phyloP scores from a whole-genome alignment of 2,888 invertebrate species.

The Rutpela maculata region DNA sequence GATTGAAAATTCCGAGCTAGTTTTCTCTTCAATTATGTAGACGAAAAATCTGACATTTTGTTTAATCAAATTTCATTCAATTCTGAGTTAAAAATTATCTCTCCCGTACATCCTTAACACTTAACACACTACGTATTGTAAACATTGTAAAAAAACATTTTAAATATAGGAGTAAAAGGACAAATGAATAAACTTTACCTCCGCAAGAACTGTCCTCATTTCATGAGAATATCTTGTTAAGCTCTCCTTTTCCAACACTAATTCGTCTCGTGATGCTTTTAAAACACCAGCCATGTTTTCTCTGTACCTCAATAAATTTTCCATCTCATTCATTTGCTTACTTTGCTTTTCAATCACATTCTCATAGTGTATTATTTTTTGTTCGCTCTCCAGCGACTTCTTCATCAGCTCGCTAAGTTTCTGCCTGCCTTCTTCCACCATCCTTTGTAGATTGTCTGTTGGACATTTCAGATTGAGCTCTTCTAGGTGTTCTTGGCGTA shows the following conservation, averaged over 20 bases:
- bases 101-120: no score
- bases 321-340: constrained; percentile 79
- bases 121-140: no score
- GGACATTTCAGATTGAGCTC: constrained; percentile 63
- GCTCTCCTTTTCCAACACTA: constrained; percentile 75
- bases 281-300: constrained; percentile 79
- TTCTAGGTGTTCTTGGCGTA: constrained; percentile 62
- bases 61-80: no score
- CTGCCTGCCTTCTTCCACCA: constrained; percentile 67
- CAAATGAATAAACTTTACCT: constrained; percentile 60
- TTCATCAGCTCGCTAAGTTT: constrained; percentile 65
- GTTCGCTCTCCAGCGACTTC: constrained; percentile 67
- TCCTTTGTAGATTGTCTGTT: constrained; percentile 65
- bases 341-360: constrained; percentile 78
- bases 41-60: no score
- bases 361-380: constrained; percentile 76
- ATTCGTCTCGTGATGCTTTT: constrained; percentile 76
- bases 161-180: neutral
- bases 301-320: constrained; percentile 78
- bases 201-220: constrained; percentile 64
- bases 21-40: no score
- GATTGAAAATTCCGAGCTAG: no score
- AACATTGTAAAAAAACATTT: no score
- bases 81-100: no score
- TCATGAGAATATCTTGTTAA: constrained; percentile 68